These are phyloP conservation scores for Graptemys geographica DNA, from an alignment of 2,797 vertebrate species.

Conservation along the genomic window DNA sequence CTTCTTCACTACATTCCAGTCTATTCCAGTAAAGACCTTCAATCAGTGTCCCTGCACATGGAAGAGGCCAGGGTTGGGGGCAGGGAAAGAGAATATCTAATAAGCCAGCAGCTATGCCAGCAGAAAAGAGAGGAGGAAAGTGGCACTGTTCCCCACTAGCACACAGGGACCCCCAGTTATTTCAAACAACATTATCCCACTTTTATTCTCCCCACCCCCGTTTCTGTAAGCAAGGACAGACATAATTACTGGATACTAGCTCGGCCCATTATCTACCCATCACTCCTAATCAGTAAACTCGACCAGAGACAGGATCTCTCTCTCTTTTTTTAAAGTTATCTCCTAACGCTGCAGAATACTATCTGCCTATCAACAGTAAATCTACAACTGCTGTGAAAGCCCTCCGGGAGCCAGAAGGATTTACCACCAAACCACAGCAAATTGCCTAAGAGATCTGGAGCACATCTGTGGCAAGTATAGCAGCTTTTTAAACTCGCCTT, in stretches of 20 bases:
- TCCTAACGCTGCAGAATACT: not conserved
- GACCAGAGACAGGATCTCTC: not conserved
- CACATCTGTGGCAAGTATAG: not conserved
- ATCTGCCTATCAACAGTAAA: not conserved
- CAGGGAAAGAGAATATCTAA: not conserved
- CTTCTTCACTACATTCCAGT: constrained; percentile 2
- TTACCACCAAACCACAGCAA: constrained; percentile 50
- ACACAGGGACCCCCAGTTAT: not conserved
- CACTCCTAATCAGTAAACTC: not conserved
- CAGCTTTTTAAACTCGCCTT: constrained; percentile 9
- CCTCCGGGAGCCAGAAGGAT: not conserved
- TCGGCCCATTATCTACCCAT: not conserved
- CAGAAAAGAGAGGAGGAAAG: not conserved
- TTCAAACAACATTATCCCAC: constrained; percentile 10
- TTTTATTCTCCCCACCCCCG: not conserved
- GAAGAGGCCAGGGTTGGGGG: constrained; percentile 19
- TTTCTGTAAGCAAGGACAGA: constrained; percentile 4
- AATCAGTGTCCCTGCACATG: not conserved
- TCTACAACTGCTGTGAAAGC: not conserved
- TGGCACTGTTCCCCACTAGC: not conserved
- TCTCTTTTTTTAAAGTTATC: constrained; percentile 6
- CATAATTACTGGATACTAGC: not conserved
- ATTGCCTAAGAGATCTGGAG: constrained; percentile 25
- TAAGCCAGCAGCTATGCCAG: not conserved
- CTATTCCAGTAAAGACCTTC: constrained; percentile 13